A percentile compares a stretch with the other conserved stretches of the same genome.
phyloP scores from a whole-genome alignment of 2,888 invertebrate genomes.

The Bellardia bayeri region DNA sequence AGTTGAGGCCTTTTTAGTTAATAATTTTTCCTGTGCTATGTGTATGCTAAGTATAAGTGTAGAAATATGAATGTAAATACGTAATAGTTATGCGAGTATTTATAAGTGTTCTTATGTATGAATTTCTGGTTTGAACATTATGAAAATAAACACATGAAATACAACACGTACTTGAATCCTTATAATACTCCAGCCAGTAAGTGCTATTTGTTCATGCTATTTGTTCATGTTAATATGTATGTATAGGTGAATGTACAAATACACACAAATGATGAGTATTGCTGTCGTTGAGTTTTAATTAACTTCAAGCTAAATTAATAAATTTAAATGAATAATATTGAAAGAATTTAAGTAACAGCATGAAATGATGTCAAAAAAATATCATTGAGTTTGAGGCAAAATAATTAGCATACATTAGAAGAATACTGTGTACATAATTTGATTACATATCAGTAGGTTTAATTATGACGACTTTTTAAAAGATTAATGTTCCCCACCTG shows the following conservation, averaged over 20 bases:
- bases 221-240: not conserved
- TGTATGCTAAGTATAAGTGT: not conserved
- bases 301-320: not conserved
- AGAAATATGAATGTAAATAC: not conserved
- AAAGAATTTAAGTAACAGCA: too few relatives aligned
- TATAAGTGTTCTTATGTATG: not conserved
- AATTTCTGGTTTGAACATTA: conserved; percentile 20
- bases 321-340: not conserved
- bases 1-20: too few relatives aligned
- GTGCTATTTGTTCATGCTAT: conserved; percentile 6
- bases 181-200: not conserved
- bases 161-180: conserved; percentile 8
- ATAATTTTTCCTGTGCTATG: too few relatives aligned
- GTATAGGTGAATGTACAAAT: not conserved
- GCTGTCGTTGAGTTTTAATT: not conserved
- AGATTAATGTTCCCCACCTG: too few relatives aligned
- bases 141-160: not conserved
- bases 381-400: too few relatives aligned
- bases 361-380: too few relatives aligned
- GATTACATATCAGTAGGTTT: too few relatives aligned
- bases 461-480: too few relatives aligned
- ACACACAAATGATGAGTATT: not conserved
- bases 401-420: too few relatives aligned
- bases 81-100: not conserved
- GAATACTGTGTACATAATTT: too few relatives aligned